A percentile compares a stretch with the other conserved stretches of the same genome.
phyloP scores from a whole-genome alignment of 2,113 vertebrate species.

The Periophthalmodon schlosseri region DNA sequence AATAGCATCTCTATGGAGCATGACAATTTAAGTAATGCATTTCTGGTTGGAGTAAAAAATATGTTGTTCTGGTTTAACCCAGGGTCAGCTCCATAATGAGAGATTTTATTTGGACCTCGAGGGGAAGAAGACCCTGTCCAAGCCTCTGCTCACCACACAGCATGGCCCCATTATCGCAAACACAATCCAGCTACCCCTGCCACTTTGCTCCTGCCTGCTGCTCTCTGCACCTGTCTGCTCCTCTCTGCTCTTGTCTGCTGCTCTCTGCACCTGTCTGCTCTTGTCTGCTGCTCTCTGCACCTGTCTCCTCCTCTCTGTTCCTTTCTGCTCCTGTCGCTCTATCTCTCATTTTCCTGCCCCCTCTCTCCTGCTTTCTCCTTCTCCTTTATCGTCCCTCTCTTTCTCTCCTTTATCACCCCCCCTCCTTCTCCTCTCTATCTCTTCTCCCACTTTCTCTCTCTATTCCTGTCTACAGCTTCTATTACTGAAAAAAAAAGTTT shows the following conservation, averaged over 20 bases:
- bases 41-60: conserved; percentile 17
- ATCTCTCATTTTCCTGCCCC: too few relatives aligned
- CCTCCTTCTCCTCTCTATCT: too few relatives aligned
- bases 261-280: too few relatives aligned
- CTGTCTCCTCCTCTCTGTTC: too few relatives aligned
- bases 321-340: too few relatives aligned
- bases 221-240: not conserved
- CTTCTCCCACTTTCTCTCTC: too few relatives aligned
- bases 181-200: conserved; percentile 15
- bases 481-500: conserved; percentile 43
- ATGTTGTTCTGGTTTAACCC: conserved; percentile 46
- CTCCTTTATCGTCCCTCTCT: too few relatives aligned
- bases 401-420: too few relatives aligned
- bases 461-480: conserved; percentile 6
- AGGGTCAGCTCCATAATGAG: conserved; percentile 66
- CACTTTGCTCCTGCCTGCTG: not conserved
- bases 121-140: conserved; percentile 39
- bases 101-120: conserved; percentile 40
- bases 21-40: not conserved
- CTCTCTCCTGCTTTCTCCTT: too few relatives aligned
- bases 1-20: too few relatives aligned
- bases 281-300: too few relatives aligned
- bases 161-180: conserved; percentile 45
- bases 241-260: too few relatives aligned
- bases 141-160: conserved; percentile 41